Base-by-base conservation (phyloP, 2,888 invertebrate genomes). In the Cheilosia variabilis region DNA sequence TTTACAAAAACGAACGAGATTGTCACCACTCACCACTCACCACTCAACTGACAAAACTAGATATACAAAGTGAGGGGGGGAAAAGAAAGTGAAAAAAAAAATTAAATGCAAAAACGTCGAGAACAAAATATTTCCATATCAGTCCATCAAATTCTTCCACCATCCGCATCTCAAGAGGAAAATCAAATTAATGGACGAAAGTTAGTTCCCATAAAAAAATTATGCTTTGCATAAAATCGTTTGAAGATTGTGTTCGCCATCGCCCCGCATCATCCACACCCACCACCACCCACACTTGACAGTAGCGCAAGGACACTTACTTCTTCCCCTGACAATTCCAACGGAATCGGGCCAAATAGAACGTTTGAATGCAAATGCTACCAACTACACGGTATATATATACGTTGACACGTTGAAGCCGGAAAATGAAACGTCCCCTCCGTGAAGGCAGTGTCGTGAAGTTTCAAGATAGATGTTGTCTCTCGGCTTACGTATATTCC, bases 181-280 rank as follows among this genome's bases (percentile, higher is more conserved):
- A 86, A 86, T 86, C 86, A 86, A 86, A 86, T 86, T 86, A 86
- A 86, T 86, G 86, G 86, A 86, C 81, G 86, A 86, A 86, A 86
- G 86, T 86, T 86, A 86, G 86, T 86, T 86, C 71, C 81, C 81
- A 86, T 86, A 86, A 86, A 86, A 82, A 86, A 86, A 86, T 86
- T 86, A 86, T 86, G 80, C 72, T 86, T 86, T 86, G 86, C 86
- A 86, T 86, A 86, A 86, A 81, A 86, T 72, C 86, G 81, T 86
- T 86, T 86, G 86, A 81, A 86, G 86, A 76, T 86, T 84, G 75
- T 79, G 58, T 73, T 37, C 13, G 58, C 41, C 41, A 55, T 50
- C 58, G 15, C 19, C 10, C 62, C 31, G 17, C 57, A 47, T 13
- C 45, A 34, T 10, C 65, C 19, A 41, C 5, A 15, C 1, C 10